Conservation (phyloP, 2,888 invertebrate species). For the Drosophila nigritarsus region DNA sequence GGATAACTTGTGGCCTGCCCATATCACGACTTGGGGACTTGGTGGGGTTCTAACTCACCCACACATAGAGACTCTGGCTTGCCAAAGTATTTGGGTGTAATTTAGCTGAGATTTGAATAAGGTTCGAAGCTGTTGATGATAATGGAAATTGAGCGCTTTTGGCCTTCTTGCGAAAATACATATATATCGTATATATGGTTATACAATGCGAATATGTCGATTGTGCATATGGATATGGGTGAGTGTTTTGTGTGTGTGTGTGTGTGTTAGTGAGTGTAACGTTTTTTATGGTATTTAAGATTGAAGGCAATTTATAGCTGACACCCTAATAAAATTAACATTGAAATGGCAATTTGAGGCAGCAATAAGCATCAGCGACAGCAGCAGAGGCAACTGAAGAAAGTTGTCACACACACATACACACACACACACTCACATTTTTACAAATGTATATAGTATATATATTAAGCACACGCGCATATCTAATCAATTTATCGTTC, state of each 20-base stretch:
- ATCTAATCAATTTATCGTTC: conserved; percentile 83
- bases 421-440: conserved; percentile 10
- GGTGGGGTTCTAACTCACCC: background rate
- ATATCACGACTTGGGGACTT: conserved; percentile 10
- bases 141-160: conserved; percentile 69
- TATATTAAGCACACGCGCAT: conserved; percentile 42
- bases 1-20: conserved; percentile 75
- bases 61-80: background rate
- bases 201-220: conserved; percentile 43
- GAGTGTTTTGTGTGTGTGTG: conserved; percentile 26
- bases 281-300: conserved; percentile 82
- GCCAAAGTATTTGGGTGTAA: conserved; percentile 51
- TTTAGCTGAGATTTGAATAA: conserved; percentile 73
- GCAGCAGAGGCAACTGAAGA: conserved; percentile 24
- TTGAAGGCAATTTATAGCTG: conserved; percentile 82
- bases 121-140: conserved; percentile 77
- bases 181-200: conserved; percentile 8
- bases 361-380: conserved; percentile 61
- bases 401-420: conserved; percentile 47
- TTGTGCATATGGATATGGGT: conserved; percentile 21
- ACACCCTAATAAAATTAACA: conserved; percentile 84
- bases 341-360: conserved; percentile 82
- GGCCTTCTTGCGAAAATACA: conserved; percentile 26
- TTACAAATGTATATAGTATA: conserved; percentile 42
- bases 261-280: conserved; percentile 55